Evolutionary conservation across 2,888 invertebrate species (phyloP).

Genomic region (Ectemnius lituratus): DNA sequence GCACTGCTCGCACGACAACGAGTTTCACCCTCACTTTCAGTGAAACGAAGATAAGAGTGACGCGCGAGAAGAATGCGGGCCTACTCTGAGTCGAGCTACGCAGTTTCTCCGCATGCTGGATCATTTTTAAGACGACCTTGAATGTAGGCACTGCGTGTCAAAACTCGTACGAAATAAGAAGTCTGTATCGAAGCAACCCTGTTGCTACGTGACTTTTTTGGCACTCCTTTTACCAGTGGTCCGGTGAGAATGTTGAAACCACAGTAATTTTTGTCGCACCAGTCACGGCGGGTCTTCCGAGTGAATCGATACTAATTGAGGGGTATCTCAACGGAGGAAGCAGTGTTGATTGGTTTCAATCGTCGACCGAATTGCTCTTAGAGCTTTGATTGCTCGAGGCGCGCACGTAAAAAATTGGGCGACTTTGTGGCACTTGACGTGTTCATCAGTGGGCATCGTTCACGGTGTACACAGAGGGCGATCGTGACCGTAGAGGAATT

Average conservation of each 20-base stretch:
- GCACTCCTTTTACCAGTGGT: neutral
- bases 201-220: neutral
- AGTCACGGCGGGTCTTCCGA: neutral
- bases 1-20: neutral
- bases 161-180: too few relatives aligned
- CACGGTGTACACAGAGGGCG: neutral
- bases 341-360: constrained; percentile 4
- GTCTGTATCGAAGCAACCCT: neutral
- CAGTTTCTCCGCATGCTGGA: too few relatives aligned
- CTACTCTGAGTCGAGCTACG: too few relatives aligned
- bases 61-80: constrained; percentile 18
- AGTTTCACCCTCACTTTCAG: constrained; percentile 20
- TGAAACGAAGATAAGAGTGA: constrained; percentile 25
- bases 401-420: neutral
- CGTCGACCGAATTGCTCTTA: neutral
- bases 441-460: neutral
- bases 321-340: neutral
- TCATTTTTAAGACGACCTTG: too few relatives aligned
- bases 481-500: constrained; percentile 23
- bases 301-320: constrained; percentile 4
- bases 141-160: too few relatives aligned
- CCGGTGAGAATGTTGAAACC: neutral
- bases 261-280: constrained; percentile 5
- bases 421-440: neutral
- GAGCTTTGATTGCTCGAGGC: neutral